Base-by-base conservation (phyloP, 2,113 vertebrate species). In the Hiodon tergisus region DNA sequence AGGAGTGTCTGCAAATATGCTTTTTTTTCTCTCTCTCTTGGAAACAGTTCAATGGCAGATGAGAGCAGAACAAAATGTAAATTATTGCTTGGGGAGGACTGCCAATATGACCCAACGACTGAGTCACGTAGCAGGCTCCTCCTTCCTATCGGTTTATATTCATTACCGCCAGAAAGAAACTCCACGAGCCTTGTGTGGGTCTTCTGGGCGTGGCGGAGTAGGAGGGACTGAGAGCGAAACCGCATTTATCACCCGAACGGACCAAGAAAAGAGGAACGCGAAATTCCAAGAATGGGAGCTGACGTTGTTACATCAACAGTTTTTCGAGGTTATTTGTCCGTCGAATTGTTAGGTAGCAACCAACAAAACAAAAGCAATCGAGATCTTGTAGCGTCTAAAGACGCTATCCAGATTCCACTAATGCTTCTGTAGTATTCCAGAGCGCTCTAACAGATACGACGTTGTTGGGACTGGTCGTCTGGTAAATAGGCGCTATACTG, bases 31-130 rank as follows among this genome's bases (percentile, higher is more conserved):
- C 59, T 65, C 61, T 73, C 70, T 70, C 76, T 79, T 75, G 76
- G 74, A 80, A 86, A 86, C 77, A 83, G 86, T 85, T 83, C 74
- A 77, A 62, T 78, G 55, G 83, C 82, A 76, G 76, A 63, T 5
- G 67, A 85, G 83, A 87, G 85, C 84, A 86, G 86, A 83, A 86
- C 81, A 87, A 84, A 89, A 89, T 88, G 85, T 89, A 88, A 89
- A 91, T 87, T 78, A 79, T 76, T 78, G 81, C 71, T 77, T 76
- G 77, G 71, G 83, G 85, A 86, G 85, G 11, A 6, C 60, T 77
- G 67, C 86, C 57, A 10, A 67, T 16, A 60, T 71, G 71, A 76
- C 67, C 67, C 50, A 73, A 73, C 50, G 72, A 16, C 4, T 67
- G 55, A 75, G 76, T 77, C 78, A 83, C 65, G 69, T 3, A 48